These are phyloP conservation scores for Saturnia japonica DNA, from an alignment of 2,888 invertebrate species.

Conservation along the genomic window DNA sequence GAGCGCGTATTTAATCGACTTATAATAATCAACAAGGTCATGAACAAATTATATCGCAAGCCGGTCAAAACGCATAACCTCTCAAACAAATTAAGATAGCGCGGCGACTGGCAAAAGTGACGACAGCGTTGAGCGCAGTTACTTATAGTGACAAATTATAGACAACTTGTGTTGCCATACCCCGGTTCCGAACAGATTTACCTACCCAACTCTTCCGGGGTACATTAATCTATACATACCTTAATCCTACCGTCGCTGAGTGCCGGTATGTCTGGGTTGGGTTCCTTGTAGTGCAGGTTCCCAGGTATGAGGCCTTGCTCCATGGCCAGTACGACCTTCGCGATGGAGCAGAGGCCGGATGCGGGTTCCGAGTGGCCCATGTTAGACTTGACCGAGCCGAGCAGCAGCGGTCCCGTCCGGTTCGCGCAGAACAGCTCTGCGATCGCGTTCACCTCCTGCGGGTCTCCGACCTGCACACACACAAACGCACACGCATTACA, in stretches of 20 bases:
- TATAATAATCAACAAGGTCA: no score
- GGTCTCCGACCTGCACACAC: slow-evolving; percentile 92
- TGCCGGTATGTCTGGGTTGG: slow-evolving; percentile 96
- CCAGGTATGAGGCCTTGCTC: slow-evolving; percentile 93
- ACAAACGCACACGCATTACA: background rate
- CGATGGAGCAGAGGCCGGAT: slow-evolving; percentile 94
- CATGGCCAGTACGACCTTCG: slow-evolving; percentile 95
- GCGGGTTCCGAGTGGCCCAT: slow-evolving; percentile 99
- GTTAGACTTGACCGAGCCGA: slow-evolving; percentile 99
- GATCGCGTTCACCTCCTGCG: slow-evolving; percentile 97
- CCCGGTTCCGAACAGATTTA: no score
- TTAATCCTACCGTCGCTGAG: slow-evolving; percentile 94
- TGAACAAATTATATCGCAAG: no score
- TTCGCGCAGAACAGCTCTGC: slow-evolving; percentile 94
- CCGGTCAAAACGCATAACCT: no score
- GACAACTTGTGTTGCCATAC: no score
- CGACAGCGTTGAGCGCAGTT: no score
- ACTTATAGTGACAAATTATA: no score
- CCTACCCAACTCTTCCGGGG: no score
- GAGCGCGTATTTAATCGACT: no score
- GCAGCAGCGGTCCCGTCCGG: slow-evolving; percentile 89
- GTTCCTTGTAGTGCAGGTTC: slow-evolving; percentile 93
- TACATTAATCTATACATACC: slow-evolving; percentile 52
- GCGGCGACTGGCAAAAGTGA: no score
- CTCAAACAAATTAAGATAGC: no score